Base-by-base conservation (phyloP, 2,888 invertebrate species). In the Pristionchus entomophagus region DNA sequence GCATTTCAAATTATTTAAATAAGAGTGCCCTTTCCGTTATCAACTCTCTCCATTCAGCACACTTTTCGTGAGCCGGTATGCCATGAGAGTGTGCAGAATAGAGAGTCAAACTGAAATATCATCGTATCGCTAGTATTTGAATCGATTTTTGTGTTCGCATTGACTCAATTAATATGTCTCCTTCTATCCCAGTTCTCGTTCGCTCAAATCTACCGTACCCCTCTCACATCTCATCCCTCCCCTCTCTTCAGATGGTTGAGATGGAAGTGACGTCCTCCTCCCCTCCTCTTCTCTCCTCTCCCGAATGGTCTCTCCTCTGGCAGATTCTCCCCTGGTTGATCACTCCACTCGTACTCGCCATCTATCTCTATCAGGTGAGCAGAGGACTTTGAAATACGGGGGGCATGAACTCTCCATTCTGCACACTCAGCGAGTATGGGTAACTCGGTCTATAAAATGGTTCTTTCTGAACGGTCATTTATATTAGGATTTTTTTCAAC, bases 251-350 rank as follows among this genome's bases (percentile, higher is more conserved):
- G 82, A 82, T 82, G 82, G 78, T 51, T 19, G 19, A 35, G n/a
- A 38, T 82, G 29, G 82, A 82, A 12, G 59, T 82, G 17, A 32
- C 32, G 26, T 22, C 49, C 2, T 49, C 49, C 51, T 2, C 29
- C 10, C 6, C 49, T n/a, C 38, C 65, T 38, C 65, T 29, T 65
- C 32, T 35, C 14, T 77, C n/a, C 2, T 84, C 83, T 84, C 83
- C 83, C 14, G 83, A 84, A 65, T 84, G 83, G 83, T 19, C 10
- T 38, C 49, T 84, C 38, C 4, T 84, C 8, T 65, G 49, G 29
- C 29, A n/a, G 49, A 45, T 84, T 29, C 14, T 84, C 19, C 83
- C 83, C 12, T 84, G 83, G 83, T 26, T 84, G 4, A 22, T 84
- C 65, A 84, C 83, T 62, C 83, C 83, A n/a, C n/a, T 84, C 22